Evolutionary conservation across 23 tunicate genomes (phyloP).

Genomic region (Ciona savignyi): DNA sequence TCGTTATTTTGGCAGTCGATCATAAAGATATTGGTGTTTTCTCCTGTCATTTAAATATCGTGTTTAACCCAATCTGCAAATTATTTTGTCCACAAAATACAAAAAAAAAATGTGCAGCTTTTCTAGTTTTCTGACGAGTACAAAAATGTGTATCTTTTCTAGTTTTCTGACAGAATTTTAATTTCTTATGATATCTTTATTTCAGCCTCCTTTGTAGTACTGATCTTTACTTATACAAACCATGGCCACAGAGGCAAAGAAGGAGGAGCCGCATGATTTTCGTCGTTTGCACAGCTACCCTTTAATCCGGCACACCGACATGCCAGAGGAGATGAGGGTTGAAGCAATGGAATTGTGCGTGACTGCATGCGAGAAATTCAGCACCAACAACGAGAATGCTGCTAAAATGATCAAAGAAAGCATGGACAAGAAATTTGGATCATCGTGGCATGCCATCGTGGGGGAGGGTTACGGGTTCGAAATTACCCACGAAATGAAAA

Average conservation of each 20-base stretch:
- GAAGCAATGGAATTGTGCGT: slow-evolving; percentile 97
- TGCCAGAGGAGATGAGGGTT: slow-evolving; percentile 99
- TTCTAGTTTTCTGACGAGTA: too few relatives aligned
- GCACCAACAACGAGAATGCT: slow-evolving; percentile 81
- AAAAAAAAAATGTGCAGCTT: too few relatives aligned
- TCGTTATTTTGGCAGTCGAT: too few relatives aligned
- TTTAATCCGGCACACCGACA: slow-evolving; percentile 86
- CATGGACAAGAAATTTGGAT: slow-evolving; percentile 99
- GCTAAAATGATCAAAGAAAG: slow-evolving; percentile 99
- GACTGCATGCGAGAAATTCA: slow-evolving; percentile 95
- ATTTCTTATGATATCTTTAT: too few relatives aligned
- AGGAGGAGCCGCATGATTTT: slow-evolving; percentile 79
- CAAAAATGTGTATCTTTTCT: too few relatives aligned
- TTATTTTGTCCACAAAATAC: too few relatives aligned
- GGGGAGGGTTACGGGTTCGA: slow-evolving; percentile 99
- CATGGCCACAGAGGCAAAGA: slow-evolving; percentile 60
- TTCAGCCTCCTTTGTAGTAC: too few relatives aligned
- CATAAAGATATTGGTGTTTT: too few relatives aligned
- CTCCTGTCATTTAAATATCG: too few relatives aligned
- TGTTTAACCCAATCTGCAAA: too few relatives aligned
- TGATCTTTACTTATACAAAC: too few relatives aligned
- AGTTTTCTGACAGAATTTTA: too few relatives aligned
- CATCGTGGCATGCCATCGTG: slow-evolving; percentile 96
- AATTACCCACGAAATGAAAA: slow-evolving; percentile 91
- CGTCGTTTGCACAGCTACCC: slow-evolving; percentile 87